Conservation (phyloP, 1,140 invertebrate species). For the Drosophila melanica region DNA sequence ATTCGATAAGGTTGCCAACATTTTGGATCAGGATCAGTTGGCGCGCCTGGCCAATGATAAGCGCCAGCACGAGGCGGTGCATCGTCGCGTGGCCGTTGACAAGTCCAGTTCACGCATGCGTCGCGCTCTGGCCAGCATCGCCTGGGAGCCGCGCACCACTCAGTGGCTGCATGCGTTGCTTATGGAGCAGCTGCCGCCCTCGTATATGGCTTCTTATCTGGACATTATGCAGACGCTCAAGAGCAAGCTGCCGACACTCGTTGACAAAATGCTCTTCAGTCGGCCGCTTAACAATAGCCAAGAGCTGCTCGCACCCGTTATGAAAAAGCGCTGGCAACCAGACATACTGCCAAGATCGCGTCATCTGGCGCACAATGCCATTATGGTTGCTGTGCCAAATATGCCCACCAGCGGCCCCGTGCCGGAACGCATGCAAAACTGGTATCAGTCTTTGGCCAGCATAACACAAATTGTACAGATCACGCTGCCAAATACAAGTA, state of each 20-base stretch:
- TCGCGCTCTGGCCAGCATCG: slow-evolving; percentile 87
- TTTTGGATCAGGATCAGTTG: slow-evolving; percentile 90
- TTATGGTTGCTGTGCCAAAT: slow-evolving; percentile 89
- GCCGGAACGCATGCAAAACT: slow-evolving; percentile 88
- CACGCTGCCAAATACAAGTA: slow-evolving; percentile 84
- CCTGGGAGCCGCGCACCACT: slow-evolving; percentile 89
- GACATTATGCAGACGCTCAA: slow-evolving; percentile 92
- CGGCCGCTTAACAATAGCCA: slow-evolving; percentile 85
- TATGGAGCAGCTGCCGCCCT: slow-evolving; percentile 88
- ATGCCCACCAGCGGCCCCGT: slow-evolving; percentile 84
- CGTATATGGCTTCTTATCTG: slow-evolving; percentile 90
- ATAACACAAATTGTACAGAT: slow-evolving; percentile 90
- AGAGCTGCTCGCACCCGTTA: slow-evolving; percentile 86
- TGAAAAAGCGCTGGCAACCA: slow-evolving; percentile 93
- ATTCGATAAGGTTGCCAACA: slow-evolving; percentile 88
- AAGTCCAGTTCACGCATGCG: slow-evolving; percentile 89
- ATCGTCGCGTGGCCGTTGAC: slow-evolving; percentile 88
- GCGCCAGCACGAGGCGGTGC: slow-evolving; percentile 87
- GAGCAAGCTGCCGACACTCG: slow-evolving; percentile 90
- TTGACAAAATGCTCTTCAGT: slow-evolving; percentile 90
- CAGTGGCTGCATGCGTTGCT: slow-evolving; percentile 92
- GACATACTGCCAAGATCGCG: slow-evolving; percentile 84
- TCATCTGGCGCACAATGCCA: slow-evolving; percentile 89
- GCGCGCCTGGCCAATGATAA: slow-evolving; percentile 87
- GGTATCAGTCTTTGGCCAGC: slow-evolving; percentile 88